phyloP scores from a whole-genome alignment of 92 coral and sea anemone genomes.

The Zoanthus sociatus region DNA sequence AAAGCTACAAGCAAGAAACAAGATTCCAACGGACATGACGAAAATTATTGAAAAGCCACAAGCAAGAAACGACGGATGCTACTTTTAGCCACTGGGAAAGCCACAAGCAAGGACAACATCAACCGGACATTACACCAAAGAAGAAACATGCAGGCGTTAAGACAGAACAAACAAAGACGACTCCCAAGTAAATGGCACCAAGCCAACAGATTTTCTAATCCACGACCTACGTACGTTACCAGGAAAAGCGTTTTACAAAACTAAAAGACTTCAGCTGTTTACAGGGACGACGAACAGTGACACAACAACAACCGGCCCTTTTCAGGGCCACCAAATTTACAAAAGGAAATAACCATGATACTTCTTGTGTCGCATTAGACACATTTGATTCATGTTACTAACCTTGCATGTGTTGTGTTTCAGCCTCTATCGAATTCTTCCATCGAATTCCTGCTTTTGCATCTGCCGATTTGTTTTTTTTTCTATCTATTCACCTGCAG shows the following conservation, averaged over 20 bases:
- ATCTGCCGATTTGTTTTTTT: not conserved
- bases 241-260: not conserved
- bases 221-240: not conserved
- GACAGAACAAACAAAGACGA: not conserved
- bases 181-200: not conserved
- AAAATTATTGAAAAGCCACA: not conserved
- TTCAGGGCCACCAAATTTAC: conserved; percentile 95
- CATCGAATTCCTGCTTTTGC: not conserved
- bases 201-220: not conserved
- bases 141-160: not conserved
- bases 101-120: not conserved
- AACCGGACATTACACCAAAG: not conserved
- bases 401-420: conserved; percentile 29
- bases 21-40: not conserved
- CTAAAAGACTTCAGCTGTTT: not conserved
- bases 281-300: conserved; percentile 35
- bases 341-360: conserved; percentile 78
- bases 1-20: not conserved
- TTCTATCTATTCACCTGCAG: not conserved
- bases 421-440: not conserved
- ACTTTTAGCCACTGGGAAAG: no score
- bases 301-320: conserved; percentile 76
- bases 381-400: conserved; percentile 34
- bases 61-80: not conserved
- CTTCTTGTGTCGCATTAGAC: conserved; percentile 9